phyloP scores from a whole-genome alignment of 2,888 invertebrate genomes.

The Falcaria lacertinaria region DNA sequence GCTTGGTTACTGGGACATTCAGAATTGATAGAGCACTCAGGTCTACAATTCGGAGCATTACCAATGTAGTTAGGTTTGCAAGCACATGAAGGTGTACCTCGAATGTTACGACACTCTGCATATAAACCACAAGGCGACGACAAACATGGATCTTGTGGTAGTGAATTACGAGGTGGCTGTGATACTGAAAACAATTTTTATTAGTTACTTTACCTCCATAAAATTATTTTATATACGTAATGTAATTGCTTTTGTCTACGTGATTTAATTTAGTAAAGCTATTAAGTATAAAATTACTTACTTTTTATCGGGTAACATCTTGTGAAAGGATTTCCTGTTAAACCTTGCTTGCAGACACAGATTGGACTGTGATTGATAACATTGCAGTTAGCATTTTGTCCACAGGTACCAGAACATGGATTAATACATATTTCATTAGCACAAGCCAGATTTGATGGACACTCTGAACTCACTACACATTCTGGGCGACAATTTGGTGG shows the following conservation, averaged over 20 bases:
- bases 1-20: slow-evolving; percentile 84
- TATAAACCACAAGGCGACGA: slow-evolving; percentile 85
- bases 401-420: slow-evolving; percentile 82
- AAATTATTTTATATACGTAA: too few relatives aligned
- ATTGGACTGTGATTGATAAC: slow-evolving; percentile 86
- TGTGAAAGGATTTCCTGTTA: slow-evolving; percentile 88
- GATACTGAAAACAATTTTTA: slow-evolving; percentile 53
- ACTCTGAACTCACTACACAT: slow-evolving; percentile 85
- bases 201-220: too few relatives aligned
- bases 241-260: too few relatives aligned
- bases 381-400: slow-evolving; percentile 80
- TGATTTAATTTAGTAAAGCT: too few relatives aligned
- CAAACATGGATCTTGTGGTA: slow-evolving; percentile 77
- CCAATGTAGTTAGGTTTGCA: slow-evolving; percentile 81
- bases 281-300: slow-evolving; percentile 25
- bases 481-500: slow-evolving; percentile 87
- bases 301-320: slow-evolving; percentile 82
- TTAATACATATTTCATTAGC: slow-evolving; percentile 84
- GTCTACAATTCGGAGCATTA: slow-evolving; percentile 83
- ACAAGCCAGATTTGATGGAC: slow-evolving; percentile 82
- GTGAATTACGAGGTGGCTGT: slow-evolving; percentile 39
- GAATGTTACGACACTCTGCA: slow-evolving; percentile 80
- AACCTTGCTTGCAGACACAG: slow-evolving; percentile 85
- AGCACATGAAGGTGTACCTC: slow-evolving; percentile 79
- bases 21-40: slow-evolving; percentile 84